Evolutionary conservation across 2,797 vertebrate species (phyloP).

Genomic region (Pteropus rufus): DNA sequence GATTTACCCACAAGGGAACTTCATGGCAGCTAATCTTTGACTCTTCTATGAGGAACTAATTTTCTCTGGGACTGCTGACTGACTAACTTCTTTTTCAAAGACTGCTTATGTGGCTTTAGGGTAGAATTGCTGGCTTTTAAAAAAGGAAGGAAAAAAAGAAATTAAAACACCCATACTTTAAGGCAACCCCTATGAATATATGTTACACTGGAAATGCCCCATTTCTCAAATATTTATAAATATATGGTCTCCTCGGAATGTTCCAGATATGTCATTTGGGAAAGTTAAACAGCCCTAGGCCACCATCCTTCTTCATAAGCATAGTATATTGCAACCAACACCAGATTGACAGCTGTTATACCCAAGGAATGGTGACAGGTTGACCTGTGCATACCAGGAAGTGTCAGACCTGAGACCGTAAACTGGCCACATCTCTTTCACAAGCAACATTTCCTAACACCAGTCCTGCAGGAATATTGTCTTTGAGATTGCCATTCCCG

Average conservation of each 20-base stretch:
- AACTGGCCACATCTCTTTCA: neutral
- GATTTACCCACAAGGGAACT: neutral
- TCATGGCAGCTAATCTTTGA: neutral
- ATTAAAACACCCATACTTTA: conserved; percentile 54
- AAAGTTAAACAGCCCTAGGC: neutral
- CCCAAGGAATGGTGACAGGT: neutral
- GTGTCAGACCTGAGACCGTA: neutral
- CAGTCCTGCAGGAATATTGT: neutral
- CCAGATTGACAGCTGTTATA: neutral
- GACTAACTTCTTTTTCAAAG: conserved; percentile 24
- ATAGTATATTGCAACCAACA: neutral
- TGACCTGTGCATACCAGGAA: neutral
- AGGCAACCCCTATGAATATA: conserved; percentile 26
- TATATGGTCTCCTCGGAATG: conserved; percentile 8
- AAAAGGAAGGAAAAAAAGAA: neutral
- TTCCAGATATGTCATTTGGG: conserved; percentile 34
- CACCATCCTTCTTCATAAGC: conserved; percentile 11
- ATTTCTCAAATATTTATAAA: conserved; percentile 66
- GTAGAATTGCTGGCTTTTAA: conserved; percentile 37
- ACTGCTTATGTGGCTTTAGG: conserved; percentile 28
- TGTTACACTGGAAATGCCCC: conserved; percentile 17
- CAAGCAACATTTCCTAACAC: neutral
- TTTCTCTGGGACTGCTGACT: neutral
- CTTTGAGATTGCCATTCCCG: neutral
- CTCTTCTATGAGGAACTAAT: neutral